A percentile compares a stretch with the other conserved stretches of the same genome.
Evolutionary conservation across 2,888 invertebrate genomes (phyloP).

Genomic region (Matsumyia berberina): DNA sequence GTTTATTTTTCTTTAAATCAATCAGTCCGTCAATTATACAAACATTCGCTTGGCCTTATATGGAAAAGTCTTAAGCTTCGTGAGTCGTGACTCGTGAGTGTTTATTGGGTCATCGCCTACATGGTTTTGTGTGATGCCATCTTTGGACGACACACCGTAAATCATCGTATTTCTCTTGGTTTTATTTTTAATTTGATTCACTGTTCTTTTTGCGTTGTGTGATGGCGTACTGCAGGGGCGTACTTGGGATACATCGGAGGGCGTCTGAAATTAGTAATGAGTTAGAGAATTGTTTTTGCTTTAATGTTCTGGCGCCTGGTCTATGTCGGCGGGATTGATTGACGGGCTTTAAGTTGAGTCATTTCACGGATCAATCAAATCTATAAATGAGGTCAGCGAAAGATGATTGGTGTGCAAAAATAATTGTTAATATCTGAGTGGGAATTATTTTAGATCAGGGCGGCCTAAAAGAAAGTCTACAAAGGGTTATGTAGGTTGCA

Average conservation of each 20-base stretch:
- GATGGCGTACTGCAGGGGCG: slow-evolving; percentile 9
- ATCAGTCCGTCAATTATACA: slow-evolving; percentile 42
- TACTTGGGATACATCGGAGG: not conserved
- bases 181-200: not conserved
- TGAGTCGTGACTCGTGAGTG: slow-evolving; percentile 48
- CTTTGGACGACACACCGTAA: slow-evolving; percentile 15
- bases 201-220: not conserved
- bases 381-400: slow-evolving; percentile 51
- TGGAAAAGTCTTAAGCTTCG: slow-evolving; percentile 42
- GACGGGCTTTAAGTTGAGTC: slow-evolving; percentile 42
- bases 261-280: slow-evolving; percentile 20
- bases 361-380: slow-evolving; percentile 45
- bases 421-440: slow-evolving; percentile 26
- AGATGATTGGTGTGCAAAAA: slow-evolving; percentile 42
- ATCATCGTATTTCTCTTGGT: slow-evolving; percentile 3
- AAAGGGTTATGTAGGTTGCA: too few relatives aligned
- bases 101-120: slow-evolving; percentile 70
- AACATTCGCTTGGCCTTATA: slow-evolving; percentile 34
- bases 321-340: slow-evolving; percentile 32
- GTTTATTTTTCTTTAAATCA: slow-evolving; percentile 43
- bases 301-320: slow-evolving; percentile 52
- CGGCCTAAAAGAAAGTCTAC: not conserved
- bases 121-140: slow-evolving; percentile 37
- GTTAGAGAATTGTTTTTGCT: slow-evolving; percentile 25
- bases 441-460: not conserved